Evolutionary conservation across 2,113 vertebrate genomes (phyloP).

Genomic region (Pteronura brasiliensis): DNA sequence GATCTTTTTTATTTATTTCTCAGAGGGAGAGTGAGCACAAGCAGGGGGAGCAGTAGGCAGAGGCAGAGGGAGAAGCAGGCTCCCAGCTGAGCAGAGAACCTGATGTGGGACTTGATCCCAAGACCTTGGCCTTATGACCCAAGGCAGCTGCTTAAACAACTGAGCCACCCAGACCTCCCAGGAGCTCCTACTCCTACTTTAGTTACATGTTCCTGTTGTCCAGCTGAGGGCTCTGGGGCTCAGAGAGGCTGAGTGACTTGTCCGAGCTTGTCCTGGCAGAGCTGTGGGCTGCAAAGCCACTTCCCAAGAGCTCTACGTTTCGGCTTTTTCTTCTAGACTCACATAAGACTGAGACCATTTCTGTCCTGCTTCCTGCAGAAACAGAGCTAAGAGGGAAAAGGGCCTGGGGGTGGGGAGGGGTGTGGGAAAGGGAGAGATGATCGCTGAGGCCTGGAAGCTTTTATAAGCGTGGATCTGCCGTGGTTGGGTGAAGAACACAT

Average conservation of each 20-base stretch:
- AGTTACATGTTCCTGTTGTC: background rate
- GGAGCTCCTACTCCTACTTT: background rate
- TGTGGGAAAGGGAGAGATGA: background rate
- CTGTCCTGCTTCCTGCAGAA: conserved; percentile 40
- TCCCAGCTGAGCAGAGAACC: no score
- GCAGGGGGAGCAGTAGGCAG: no score
- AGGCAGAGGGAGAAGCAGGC: no score
- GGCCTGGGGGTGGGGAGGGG: background rate
- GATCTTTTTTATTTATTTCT: background rate
- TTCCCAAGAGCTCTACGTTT: background rate
- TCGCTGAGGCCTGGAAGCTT: conserved; percentile 53
- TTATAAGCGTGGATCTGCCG: background rate
- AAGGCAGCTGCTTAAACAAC: background rate
- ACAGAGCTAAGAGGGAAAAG: conserved; percentile 15
- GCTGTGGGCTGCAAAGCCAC: background rate
- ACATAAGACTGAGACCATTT: background rate
- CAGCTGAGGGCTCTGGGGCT: background rate
- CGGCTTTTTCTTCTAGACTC: background rate
- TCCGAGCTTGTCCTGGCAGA: background rate
- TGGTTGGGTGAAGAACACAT: background rate
- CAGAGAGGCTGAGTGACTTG: background rate
- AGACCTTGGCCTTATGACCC: no score
- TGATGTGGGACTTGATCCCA: no score
- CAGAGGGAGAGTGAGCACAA: background rate
- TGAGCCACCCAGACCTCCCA: background rate